Evolutionary conservation across 2,888 invertebrate genomes (phyloP), one percentile per base, ranked within the genome.

Genomic region (Keiferia lycopersicella): DNA sequence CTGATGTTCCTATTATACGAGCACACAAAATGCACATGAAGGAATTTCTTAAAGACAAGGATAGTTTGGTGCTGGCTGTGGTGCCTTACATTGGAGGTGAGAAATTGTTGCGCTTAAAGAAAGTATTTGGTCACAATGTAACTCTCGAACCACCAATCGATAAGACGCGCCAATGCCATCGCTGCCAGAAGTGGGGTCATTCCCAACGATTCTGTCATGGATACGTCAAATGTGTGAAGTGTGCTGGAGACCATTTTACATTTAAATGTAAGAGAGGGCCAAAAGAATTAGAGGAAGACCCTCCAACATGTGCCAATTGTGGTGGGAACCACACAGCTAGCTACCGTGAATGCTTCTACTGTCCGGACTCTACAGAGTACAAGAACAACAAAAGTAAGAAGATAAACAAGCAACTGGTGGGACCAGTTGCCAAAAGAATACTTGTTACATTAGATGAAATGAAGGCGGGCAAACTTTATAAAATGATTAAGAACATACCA

Each of bases 151-250:
- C 80, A 8, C 83, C 84, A 0, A 66, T 72, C 14, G 26, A 38
- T 6, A 86, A 82, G 64, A 64, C 69, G 0, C 81, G 70, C 48
- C 90, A 91, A 66, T 91, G 91, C 69, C 76, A 82, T 64, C 80
- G 82, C 20, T 91, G 91, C 67, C 91, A 90, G 67, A 78, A 76
- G 66, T 90, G 86, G 83, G 89, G 88, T 0, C 91, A 91, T 64
- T 75, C 84, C 0, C 84, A 86, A 66, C 77, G 83, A 18, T 84
- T 81, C 69, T 89, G 90, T 63, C 80, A 79, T 14, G 84, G 83
- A 0, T 48, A 68, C 14, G 61, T 80, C 2, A 83, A 76, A 61
- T 90, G 89, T 74, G 84, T 88, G 0, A 89, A 87, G 68, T 91
- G 89, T 76, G 83, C 78, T n/a, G 83, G 80, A 1, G 71, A 80